Evolutionary conservation across 2,113 vertebrate species (phyloP).

Genomic region (Ammospiza caudacuta): DNA sequence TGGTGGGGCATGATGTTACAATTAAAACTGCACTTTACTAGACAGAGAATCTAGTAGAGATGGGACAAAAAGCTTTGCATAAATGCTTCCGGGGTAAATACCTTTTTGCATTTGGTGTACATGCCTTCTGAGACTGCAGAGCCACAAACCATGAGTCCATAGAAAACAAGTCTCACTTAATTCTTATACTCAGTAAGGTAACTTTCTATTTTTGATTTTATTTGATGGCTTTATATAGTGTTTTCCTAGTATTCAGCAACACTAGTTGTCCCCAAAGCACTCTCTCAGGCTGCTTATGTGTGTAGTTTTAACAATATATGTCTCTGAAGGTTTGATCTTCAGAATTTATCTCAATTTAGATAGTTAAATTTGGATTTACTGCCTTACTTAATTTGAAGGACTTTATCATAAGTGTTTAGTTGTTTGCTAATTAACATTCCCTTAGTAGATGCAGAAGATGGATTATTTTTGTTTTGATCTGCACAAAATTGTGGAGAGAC

Average conservation of each 20-base stretch:
- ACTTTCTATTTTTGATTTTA: neutral
- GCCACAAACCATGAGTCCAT: neutral
- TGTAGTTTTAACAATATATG: neutral
- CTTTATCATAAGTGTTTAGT: neutral
- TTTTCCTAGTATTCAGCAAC: neutral
- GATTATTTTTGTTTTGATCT: neutral
- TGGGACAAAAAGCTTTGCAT: neutral
- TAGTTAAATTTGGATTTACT: neutral
- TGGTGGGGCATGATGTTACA: neutral
- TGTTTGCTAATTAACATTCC: neutral
- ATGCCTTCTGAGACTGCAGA: neutral
- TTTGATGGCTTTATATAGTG: neutral
- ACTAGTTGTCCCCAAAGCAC: neutral
- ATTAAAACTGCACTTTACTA: neutral
- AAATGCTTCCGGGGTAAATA: neutral
- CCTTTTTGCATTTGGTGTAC: neutral
- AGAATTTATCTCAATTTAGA: neutral
- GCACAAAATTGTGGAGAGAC: neutral
- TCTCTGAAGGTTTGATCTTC: neutral
- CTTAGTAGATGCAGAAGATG: neutral
- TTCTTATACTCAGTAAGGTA: neutral
- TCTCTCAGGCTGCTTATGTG: neutral
- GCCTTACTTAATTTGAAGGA: neutral
- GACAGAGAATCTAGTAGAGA: neutral
- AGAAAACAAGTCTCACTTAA: neutral